Evolutionary conservation across 2,113 vertebrate species (phyloP), one percentile per base, ranked within the genome.

Genomic region (Labeo rohita): DNA sequence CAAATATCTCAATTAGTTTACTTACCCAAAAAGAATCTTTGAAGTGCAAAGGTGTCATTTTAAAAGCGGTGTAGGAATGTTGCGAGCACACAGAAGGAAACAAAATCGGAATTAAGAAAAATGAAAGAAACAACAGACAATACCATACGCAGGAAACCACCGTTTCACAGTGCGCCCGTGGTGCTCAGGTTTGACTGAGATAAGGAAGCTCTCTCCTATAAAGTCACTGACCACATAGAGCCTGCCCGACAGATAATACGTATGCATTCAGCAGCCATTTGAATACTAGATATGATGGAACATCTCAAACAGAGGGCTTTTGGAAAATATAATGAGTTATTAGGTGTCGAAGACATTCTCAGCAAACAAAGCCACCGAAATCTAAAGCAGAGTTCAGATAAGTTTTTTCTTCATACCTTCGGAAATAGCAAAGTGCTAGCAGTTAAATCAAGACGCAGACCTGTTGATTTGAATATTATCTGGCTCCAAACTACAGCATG

Each of bases 11-110:
- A 16, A 36, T 12, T 15, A 8, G 28, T 4, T 7, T 28, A 94
- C 95, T 95, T 85, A 95, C 95, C 95, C 97, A 99, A 92, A 98
- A 99, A 1, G 94, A 93, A 88, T 98, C 96, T 94, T 95, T 97
- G 91, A 98, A 99, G 65, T 95, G 94, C 89, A 97, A 93, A 75
- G 94, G 90, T 66, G 95, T 86, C 97, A 97, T 98, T 90, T 76
- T 83, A 68, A 50, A 59, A 10, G 5, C 45, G 5, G 11, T 21
- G 39, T 18, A 36, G 15, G 59, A 16, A 13, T 4, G 16, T 18
- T 9, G 13, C 4, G 36, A 6, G 1, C 6, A 8, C 50, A 10
- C n/a, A 15, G 6, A 47, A 65, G n/a, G 8, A 39, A 83, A 34
- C 23, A 52, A 63, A 52, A 79, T 85, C 49, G 11, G 47, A 84